Base-by-base conservation (phyloP, 2,888 invertebrate species). In the Archaeoteleia sp. region DNA sequence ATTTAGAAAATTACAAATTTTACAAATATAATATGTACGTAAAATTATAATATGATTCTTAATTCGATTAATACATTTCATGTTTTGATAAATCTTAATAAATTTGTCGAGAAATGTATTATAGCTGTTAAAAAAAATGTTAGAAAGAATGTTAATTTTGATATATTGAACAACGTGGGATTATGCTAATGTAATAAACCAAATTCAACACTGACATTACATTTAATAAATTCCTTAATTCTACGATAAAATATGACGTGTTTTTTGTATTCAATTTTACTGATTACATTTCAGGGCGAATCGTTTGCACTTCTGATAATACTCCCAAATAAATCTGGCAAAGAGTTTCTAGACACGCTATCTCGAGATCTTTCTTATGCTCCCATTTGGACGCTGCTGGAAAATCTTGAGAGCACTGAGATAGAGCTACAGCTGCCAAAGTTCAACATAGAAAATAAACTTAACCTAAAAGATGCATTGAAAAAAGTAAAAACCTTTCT, bases 401-500 rank as follows among this genome's bases (percentile, higher is more conserved):
- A 37, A 15, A 62, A 58, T 39, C 61, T 67, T 6, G 46, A 53
- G 20, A 40, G 30, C 7, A 17, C 35, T 1, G 62, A 62, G 32
- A 58, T 67, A 35, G 57, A 67, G 12, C 39, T 67, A 32, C 57
- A 62, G 20, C 30, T 67, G 40, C 67, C 67, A 3, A 62, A 63
- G 43, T 68, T 68, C 32, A 43, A 9, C 34, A 39, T 68, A 2
- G 58, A 58, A 20, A 68, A 48, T 23, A 68, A 63, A 58, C 34
- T 68, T 2, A 43, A 53, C 5, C 34, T 68, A 12, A 63, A 68
- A 10, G 23, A 39, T 5, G 32, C 39, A 1, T 10, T 68, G 32
- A 9, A 29, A 1, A 63, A 63, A 34, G 67, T 67, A 67, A 66
- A 34, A 29, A 29, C 6, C 17, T 32, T 29, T 7, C n/a, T n/a